These are phyloP conservation scores for Thunnus maccoyii DNA, from an alignment of 2,113 vertebrate genomes.

Conservation along the genomic window DNA sequence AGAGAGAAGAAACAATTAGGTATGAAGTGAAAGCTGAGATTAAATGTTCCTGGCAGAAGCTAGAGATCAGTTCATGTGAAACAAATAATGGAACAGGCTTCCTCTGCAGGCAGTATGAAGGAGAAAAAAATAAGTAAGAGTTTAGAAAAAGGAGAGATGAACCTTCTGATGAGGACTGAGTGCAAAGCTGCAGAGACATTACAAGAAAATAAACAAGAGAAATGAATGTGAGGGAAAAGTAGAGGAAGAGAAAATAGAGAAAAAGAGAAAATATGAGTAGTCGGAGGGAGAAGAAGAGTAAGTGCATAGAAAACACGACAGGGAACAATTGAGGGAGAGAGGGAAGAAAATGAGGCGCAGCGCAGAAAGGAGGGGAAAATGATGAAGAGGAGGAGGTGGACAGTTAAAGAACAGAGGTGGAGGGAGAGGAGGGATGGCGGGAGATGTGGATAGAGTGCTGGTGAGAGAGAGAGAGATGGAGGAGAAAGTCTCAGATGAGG, in stretches of 20 bases:
- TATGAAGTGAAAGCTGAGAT: slow-evolving; percentile 29
- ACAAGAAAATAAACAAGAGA: slow-evolving; percentile 1
- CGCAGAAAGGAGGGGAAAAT: not conserved
- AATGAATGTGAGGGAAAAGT: not conserved
- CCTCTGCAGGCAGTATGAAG: not conserved
- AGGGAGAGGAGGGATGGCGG: slow-evolving; percentile 13
- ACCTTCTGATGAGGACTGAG: slow-evolving; percentile 10
- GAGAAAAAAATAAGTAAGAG: not conserved
- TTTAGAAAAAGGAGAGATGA: not conserved
- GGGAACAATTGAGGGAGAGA: not conserved
- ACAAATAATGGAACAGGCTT: slow-evolving; percentile 23
- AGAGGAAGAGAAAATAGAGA: not conserved
- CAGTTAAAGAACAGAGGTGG: slow-evolving; percentile 13
- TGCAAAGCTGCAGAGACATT: not conserved
- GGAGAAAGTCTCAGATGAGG: not conserved
- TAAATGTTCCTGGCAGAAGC: slow-evolving; percentile 8
- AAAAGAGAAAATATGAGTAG: not conserved
- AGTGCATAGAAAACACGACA: not conserved
- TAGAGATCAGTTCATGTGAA: slow-evolving; percentile 32
- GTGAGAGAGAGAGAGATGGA: slow-evolving; percentile 19
- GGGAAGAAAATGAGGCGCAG: not conserved
- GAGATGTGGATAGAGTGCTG: not conserved
- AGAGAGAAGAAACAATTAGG: slow-evolving; percentile 13
- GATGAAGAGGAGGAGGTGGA: slow-evolving; percentile 4
- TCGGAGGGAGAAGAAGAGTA: not conserved